These are phyloP conservation scores for Hoplodrina blanda DNA, from an alignment of 2,888 invertebrate species.

Conservation along the genomic window DNA sequence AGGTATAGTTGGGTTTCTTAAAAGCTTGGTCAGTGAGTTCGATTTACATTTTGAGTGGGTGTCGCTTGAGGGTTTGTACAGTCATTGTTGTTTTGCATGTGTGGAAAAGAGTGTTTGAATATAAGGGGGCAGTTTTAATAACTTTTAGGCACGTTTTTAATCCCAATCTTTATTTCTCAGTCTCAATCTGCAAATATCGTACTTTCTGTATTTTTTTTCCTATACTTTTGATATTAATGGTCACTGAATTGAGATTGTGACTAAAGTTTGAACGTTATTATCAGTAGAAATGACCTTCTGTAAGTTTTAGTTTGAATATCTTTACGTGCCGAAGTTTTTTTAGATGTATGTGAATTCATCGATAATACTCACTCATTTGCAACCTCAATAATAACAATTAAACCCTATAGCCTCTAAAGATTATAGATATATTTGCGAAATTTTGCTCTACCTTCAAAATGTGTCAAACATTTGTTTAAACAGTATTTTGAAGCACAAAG, in stretches of 20 bases:
- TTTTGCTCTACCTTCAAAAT: constrained; percentile 20
- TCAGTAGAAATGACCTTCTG: too few relatives aligned
- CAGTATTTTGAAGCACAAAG: constrained; percentile 33
- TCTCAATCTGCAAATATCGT: too few relatives aligned
- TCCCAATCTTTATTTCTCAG: too few relatives aligned
- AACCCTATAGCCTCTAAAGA: not conserved
- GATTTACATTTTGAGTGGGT: constrained; percentile 63
- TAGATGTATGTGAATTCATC: not conserved
- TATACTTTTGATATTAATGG: too few relatives aligned
- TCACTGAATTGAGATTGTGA: too few relatives aligned
- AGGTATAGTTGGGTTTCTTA: constrained; percentile 68
- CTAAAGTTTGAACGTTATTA: too few relatives aligned
- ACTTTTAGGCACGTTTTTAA: not conserved
- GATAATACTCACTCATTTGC: not conserved
- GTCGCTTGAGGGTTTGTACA: constrained; percentile 29
- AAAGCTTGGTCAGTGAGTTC: constrained; percentile 72
- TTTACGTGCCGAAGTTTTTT: not conserved
- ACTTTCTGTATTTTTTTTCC: too few relatives aligned
- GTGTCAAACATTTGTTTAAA: constrained; percentile 40
- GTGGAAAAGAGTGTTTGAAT: constrained; percentile 10
- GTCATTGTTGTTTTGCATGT: constrained; percentile 59
- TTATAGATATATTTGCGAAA: constrained; percentile 19
- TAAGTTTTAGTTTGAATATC: not conserved
- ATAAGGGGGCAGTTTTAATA: too few relatives aligned
- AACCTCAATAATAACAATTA: not conserved